Percentiles rank a stretch among this genome's conserved stretches.
Evolutionary conservation across 2,113 vertebrate species (phyloP).

Genomic region (Oryzias woworae): DNA sequence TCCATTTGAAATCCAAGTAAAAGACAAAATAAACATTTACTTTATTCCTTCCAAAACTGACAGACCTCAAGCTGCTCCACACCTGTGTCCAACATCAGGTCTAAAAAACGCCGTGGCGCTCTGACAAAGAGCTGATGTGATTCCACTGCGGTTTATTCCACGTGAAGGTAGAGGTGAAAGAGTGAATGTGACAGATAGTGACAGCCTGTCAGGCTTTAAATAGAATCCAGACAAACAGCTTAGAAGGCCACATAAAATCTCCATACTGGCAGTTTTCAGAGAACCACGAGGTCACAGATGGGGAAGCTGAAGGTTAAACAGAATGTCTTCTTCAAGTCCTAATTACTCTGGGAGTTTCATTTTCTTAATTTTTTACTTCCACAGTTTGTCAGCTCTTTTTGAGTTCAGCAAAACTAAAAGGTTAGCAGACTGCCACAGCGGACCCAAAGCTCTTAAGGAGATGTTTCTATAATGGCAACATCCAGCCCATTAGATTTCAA

Average conservation of each 20-base stretch:
- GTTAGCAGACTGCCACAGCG: neutral
- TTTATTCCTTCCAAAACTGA: too few relatives aligned
- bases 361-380: neutral
- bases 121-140: neutral
- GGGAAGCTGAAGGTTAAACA: neutral
- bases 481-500: neutral
- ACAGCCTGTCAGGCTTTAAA: neutral
- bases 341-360: neutral
- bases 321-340: neutral
- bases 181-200: slow-evolving; percentile 1
- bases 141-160: neutral
- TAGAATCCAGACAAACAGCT: neutral
- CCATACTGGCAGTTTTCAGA: neutral
- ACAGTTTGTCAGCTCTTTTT: neutral
- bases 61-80: too few relatives aligned
- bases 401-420: neutral
- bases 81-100: too few relatives aligned
- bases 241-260: neutral
- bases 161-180: neutral
- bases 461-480: neutral
- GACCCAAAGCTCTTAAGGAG: neutral
- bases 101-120: too few relatives aligned
- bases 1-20: too few relatives aligned
- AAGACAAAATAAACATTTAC: too few relatives aligned
- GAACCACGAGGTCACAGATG: neutral